Evolutionary conservation across 35 echinoderm and acorn worm genomes (phyloP).

Genomic region (Stichopus chloronotus): DNA sequence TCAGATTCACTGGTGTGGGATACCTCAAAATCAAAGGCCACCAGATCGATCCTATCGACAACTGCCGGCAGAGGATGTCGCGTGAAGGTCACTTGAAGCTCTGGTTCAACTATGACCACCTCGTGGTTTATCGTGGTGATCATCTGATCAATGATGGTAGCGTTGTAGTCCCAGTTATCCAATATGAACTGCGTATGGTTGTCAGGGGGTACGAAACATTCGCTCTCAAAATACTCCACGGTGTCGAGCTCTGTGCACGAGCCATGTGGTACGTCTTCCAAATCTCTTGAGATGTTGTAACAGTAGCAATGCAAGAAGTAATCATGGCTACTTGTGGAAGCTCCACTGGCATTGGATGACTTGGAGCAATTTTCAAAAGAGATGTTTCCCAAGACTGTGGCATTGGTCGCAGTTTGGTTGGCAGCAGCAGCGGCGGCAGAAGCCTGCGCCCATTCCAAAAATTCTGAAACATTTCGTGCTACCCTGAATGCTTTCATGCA

Average conservation of each 20-base stretch:
- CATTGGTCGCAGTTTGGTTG: not conserved
- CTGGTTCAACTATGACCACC: conserved; percentile 67
- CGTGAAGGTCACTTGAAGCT: conserved; percentile 68
- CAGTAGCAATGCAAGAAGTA: conserved; percentile 70
- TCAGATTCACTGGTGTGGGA: conserved; percentile 67
- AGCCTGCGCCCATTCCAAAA: conserved; percentile 50
- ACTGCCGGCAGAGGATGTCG: conserved; percentile 67
- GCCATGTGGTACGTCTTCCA: conserved; percentile 19
- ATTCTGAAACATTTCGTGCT: conserved; percentile 1
- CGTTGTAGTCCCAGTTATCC: conserved; percentile 82
- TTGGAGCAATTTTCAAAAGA: not conserved
- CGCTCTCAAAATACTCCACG: conserved; percentile 66
- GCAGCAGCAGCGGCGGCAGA: not conserved
- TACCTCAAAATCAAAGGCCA: conserved; percentile 69
- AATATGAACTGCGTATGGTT: conserved; percentile 77
- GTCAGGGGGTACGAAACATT: conserved; percentile 76
- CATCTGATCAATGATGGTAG: conserved; percentile 71
- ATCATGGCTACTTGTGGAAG: not conserved
- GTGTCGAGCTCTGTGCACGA: conserved; percentile 36
- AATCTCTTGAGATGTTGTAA: conserved; percentile 48
- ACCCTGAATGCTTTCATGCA: conserved; percentile 32
- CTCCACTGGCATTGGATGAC: not conserved
- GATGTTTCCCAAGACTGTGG: not conserved
- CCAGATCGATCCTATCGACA: conserved; percentile 77
- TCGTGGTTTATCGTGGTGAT: conserved; percentile 32